Percentiles rank a stretch among this genome's conserved stretches.
Conservation (phyloP, 1,140 invertebrate species). For the Drosophila biarmipes region DNA sequence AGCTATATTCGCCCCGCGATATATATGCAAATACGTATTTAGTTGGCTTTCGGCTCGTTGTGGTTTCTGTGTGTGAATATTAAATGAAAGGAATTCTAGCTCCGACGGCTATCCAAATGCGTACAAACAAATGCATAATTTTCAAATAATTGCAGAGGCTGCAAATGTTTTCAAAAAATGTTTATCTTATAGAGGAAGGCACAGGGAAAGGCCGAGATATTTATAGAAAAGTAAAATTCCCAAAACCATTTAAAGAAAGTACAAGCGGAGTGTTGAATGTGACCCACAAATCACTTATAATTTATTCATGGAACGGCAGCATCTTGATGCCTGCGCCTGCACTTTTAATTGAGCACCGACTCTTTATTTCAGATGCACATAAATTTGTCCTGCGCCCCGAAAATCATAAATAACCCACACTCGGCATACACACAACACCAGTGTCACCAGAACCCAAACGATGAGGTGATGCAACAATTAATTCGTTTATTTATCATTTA, state of each 20-base stretch:
- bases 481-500: conserved; percentile 53
- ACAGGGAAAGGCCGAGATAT: conserved; percentile 3
- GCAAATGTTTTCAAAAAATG: not conserved
- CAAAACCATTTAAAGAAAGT: not conserved
- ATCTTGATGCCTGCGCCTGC: conserved; percentile 13
- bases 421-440: conserved; percentile 13
- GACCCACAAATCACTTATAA: conserved; percentile 21
- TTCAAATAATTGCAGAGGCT: conserved; percentile 25
- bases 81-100: conserved; percentile 46
- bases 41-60: conserved; percentile 20
- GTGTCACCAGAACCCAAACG: conserved; percentile 7
- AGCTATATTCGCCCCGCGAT: conserved; percentile 28
- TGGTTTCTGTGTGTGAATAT: conserved; percentile 40
- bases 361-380: conserved; percentile 56
- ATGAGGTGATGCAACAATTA: conserved; percentile 58
- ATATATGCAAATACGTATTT: conserved; percentile 49
- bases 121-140: conserved; percentile 31
- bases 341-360: conserved; percentile 21
- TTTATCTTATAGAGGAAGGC: not conserved
- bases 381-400: conserved; percentile 13
- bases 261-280: not conserved
- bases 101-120: conserved; percentile 33
- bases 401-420: conserved; percentile 15
- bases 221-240: conserved; percentile 13
- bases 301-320: conserved; percentile 8